Conservation (phyloP, 1,140 invertebrate genomes). For the Trachymyrmex cornetzi region DNA sequence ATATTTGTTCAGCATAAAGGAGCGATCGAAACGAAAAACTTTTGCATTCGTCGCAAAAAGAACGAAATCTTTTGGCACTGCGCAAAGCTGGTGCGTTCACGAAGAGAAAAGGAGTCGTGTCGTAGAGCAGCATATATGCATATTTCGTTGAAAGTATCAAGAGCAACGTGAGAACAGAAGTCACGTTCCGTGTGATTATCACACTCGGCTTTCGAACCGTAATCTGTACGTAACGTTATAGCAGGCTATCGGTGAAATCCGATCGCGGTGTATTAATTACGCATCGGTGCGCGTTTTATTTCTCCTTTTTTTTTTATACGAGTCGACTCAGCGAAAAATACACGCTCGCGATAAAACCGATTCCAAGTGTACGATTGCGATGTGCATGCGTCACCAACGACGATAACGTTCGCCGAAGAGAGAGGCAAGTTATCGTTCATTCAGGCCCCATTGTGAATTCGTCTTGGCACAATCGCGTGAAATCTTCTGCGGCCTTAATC, state of each 20-base stretch:
- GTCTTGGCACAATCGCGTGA: background rate
- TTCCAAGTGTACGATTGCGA: slow-evolving; percentile 29
- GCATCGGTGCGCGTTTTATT: slow-evolving; percentile 15
- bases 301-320: slow-evolving; percentile 24
- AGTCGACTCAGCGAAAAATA: slow-evolving; percentile 50
- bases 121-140: background rate
- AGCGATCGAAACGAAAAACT: background rate
- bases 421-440: slow-evolving; percentile 17
- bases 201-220: slow-evolving; percentile 30
- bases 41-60: background rate
- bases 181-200: slow-evolving; percentile 42
- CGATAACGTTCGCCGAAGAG: slow-evolving; percentile 41
- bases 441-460: background rate
- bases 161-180: slow-evolving; percentile 43
- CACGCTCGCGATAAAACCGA: slow-evolving; percentile 53
- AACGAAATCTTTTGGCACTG: background rate
- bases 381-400: slow-evolving; percentile 49
- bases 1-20: background rate
- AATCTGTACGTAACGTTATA: slow-evolving; percentile 53
- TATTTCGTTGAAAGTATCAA: slow-evolving; percentile 32
- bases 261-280: slow-evolving; percentile 73
- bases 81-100: background rate
- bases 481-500: background rate
- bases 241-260: slow-evolving; percentile 60
- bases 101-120: background rate